phyloP scores from a whole-genome alignment of 2,113 vertebrate genomes.

The Phainopepla nitens region DNA sequence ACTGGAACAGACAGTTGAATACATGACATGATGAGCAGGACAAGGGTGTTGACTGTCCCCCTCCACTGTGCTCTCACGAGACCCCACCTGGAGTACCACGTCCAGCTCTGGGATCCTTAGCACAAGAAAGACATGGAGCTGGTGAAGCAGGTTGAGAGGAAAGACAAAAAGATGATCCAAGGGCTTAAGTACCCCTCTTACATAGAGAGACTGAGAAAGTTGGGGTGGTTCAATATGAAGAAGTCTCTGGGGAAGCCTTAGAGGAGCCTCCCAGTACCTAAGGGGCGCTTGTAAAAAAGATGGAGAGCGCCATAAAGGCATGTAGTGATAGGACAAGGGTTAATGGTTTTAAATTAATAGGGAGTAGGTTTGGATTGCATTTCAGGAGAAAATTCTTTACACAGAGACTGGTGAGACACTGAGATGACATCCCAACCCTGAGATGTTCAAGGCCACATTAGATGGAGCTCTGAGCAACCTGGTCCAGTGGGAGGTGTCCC shows the following conservation, averaged over 20 bases:
- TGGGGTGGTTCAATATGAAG: background rate
- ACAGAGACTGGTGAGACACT: background rate
- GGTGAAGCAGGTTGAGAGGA: background rate
- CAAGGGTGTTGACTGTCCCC: background rate
- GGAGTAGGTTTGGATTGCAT: background rate
- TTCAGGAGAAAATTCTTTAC: background rate
- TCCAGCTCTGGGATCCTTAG: background rate
- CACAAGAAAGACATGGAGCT: background rate
- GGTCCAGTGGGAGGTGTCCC: background rate
- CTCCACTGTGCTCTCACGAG: background rate
- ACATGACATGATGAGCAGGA: background rate
- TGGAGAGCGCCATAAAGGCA: background rate
- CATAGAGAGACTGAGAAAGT: background rate
- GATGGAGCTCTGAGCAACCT: background rate
- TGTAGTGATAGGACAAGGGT: background rate
- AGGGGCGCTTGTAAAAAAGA: background rate
- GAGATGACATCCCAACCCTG: background rate
- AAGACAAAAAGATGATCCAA: background rate
- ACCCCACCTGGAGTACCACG: fast-evolving
- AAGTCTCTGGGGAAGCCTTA: background rate
- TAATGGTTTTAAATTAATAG: background rate
- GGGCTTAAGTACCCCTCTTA: background rate
- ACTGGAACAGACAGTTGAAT: background rate
- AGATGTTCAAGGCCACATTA: background rate
- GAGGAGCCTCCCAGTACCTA: background rate